phyloP scores from a whole-genome alignment of 2,113 vertebrate species.

The Odontesthes bonariensis region DNA sequence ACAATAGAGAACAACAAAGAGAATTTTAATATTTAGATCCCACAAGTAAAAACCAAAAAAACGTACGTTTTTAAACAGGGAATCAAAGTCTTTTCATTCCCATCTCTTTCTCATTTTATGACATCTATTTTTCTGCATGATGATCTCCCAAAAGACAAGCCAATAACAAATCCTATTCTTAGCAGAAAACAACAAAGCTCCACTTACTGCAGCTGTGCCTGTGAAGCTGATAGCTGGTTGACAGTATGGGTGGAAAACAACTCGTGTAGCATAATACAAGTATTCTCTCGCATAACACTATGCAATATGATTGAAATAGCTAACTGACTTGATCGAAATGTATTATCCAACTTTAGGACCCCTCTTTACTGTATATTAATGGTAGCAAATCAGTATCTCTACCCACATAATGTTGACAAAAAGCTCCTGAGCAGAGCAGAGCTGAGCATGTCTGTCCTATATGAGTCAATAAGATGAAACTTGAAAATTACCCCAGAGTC shows the following conservation, averaged over 20 bases:
- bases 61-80: background rate
- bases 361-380: background rate
- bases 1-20: background rate
- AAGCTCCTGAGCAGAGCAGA: background rate
- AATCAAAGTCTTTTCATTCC: background rate
- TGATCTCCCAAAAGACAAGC: conserved; percentile 27
- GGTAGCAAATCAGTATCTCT: background rate
- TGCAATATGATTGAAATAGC: background rate
- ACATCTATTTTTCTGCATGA: conserved; percentile 8
- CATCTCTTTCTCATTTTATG: conserved; percentile 5
- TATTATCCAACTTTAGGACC: background rate
- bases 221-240: conserved; percentile 31
- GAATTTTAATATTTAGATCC: background rate
- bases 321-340: background rate
- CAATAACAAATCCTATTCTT: conserved; percentile 46
- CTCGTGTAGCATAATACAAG: background rate
- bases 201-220: conserved; percentile 43
- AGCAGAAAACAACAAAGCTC: conserved; percentile 59
- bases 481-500: conserved; percentile 89
- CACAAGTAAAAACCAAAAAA: background rate
- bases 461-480: background rate
- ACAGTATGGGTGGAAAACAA: conserved; percentile 43
- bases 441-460: background rate
- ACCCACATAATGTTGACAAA: conserved; percentile 3
- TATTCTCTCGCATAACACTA: background rate